These are phyloP conservation scores for Rynchops niger DNA, from an alignment of 2,113 vertebrate genomes.

Conservation along the genomic window DNA sequence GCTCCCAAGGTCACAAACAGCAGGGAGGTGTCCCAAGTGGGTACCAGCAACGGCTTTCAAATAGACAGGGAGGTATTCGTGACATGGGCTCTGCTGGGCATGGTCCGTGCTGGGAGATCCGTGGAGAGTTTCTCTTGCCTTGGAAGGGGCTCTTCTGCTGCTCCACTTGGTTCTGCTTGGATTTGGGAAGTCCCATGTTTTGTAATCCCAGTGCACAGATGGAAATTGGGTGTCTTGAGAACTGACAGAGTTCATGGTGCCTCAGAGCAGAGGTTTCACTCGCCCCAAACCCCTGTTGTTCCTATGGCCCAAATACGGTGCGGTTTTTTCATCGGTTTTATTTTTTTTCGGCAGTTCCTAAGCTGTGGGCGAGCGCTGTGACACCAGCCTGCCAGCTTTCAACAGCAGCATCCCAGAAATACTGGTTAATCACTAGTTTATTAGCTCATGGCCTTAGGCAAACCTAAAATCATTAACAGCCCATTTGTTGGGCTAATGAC, in stretches of 20 bases:
- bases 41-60: neutral
- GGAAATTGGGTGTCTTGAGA: neutral
- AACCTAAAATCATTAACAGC: conserved; percentile 59
- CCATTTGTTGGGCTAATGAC: conserved; percentile 58
- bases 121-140: neutral
- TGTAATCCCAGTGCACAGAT: neutral
- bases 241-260: fast-evolving
- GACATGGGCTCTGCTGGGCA: neutral
- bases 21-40: neutral
- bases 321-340: neutral
- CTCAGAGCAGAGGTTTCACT: neutral
- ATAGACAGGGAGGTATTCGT: too few relatives aligned
- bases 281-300: fast-evolving
- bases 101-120: neutral
- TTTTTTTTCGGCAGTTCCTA: neutral
- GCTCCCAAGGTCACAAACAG: neutral
- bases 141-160: neutral
- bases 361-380: neutral
- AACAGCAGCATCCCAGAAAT: conserved; percentile 31
- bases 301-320: neutral
- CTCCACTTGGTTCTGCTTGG: fast-evolving
- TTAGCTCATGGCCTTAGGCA: conserved; percentile 35
- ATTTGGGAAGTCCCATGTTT: fast-evolving
- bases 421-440: conserved; percentile 32
- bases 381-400: neutral